These are phyloP conservation scores for Manis javanica DNA, from an alignment of 2,797 vertebrate species.

Conservation along the genomic window DNA sequence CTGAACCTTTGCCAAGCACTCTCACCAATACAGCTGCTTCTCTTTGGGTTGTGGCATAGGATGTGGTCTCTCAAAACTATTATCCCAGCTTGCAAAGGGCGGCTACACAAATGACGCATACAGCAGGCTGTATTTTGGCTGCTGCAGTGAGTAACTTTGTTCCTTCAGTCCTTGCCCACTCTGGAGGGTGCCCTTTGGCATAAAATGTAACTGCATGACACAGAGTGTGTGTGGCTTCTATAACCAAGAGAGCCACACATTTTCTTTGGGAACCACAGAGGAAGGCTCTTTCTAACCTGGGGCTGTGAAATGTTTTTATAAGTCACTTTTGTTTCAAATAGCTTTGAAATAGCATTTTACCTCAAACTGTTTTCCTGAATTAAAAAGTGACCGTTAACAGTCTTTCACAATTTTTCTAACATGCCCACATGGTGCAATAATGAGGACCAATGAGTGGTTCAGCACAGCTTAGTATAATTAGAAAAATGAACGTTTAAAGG, in stretches of 20 bases:
- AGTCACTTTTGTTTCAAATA: slow-evolving; percentile 7
- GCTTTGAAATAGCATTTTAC: slow-evolving; percentile 36
- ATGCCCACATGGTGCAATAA: neutral
- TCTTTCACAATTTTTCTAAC: neutral
- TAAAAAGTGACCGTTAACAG: neutral
- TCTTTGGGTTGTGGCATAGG: neutral
- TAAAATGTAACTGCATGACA: neutral
- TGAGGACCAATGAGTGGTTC: neutral
- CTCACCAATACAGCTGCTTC: neutral
- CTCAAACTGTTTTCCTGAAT: slow-evolving; percentile 4
- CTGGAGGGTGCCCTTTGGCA: neutral
- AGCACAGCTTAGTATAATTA: neutral
- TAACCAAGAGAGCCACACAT: neutral
- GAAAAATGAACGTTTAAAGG: neutral
- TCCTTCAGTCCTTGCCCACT: neutral
- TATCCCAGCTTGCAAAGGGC: neutral
- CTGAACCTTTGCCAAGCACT: neutral
- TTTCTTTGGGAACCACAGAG: neutral
- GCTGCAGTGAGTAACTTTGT: neutral
- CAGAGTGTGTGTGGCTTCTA: neutral
- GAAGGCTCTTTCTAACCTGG: neutral
- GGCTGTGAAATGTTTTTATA: neutral
- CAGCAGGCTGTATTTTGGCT: neutral
- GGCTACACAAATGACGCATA: neutral
- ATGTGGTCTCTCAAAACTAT: neutral